These are phyloP conservation scores for Zoanthus sociatus DNA, from an alignment of 92 coral and sea anemone species.

Conservation along the genomic window DNA sequence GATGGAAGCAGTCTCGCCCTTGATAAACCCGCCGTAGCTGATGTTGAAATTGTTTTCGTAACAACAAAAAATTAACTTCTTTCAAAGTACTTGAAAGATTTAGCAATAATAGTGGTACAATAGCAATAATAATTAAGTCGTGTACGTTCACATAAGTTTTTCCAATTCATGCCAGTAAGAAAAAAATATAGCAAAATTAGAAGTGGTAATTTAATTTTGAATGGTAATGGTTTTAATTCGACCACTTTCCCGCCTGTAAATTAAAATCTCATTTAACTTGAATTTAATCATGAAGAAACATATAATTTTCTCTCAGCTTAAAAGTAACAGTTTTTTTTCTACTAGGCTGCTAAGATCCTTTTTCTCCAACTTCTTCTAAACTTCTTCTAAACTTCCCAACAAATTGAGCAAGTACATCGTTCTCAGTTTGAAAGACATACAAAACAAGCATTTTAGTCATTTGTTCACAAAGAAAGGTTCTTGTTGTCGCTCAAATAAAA, in stretches of 20 bases:
- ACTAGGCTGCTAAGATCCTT: not conserved
- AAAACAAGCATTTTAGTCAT: not conserved
- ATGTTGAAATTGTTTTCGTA: conserved; percentile 21
- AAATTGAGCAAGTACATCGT: not conserved
- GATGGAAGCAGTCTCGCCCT: conserved; percentile 35
- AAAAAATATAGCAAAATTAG: not conserved
- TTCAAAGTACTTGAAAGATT: conserved; percentile 12
- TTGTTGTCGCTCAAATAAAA: not conserved
- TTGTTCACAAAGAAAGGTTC: not conserved
- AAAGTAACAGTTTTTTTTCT: not conserved
- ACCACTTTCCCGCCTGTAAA: not conserved
- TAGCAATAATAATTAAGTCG: not conserved
- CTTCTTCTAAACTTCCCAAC: no score
- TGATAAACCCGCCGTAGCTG: conserved; percentile 28
- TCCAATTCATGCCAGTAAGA: not conserved
- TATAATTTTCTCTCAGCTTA: not conserved
- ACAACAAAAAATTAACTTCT: not conserved
- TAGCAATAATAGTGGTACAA: not conserved
- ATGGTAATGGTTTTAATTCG: not conserved
- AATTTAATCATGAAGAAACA: not conserved
- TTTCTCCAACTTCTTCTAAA: not conserved
- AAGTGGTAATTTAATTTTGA: not conserved
- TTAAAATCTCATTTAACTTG: not conserved
- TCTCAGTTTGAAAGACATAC: conserved; percentile 21
- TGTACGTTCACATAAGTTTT: not conserved